Conservation (phyloP, 2,113 vertebrate genomes). For the Nestor notabilis region DNA sequence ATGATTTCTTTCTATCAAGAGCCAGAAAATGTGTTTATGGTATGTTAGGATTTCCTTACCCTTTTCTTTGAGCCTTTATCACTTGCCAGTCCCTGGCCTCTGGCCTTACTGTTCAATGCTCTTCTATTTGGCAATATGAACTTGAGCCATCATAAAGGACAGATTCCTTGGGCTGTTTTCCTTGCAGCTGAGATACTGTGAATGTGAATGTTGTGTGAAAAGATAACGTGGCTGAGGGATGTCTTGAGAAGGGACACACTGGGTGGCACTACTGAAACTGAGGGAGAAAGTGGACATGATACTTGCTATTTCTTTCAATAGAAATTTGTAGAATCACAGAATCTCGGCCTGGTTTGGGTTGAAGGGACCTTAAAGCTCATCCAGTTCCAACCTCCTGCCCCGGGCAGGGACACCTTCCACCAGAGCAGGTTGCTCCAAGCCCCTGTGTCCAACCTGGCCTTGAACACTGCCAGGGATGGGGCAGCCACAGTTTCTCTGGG, state of each 20-base stretch:
- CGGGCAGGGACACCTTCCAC: too few species aligned
- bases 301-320: neutral
- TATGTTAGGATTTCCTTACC: neutral
- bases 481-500: too few species aligned
- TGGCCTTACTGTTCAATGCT: neutral
- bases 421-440: too few species aligned
- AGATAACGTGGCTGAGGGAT: rapidly evolving
- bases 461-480: too few species aligned
- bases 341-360: too few species aligned
- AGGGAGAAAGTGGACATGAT: neutral
- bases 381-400: too few species aligned
- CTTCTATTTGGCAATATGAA: neutral
- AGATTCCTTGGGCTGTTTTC: neutral
- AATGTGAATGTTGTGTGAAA: neutral
- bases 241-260: neutral
- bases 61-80: neutral
- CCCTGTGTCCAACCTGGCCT: too few species aligned
- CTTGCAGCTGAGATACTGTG: neutral
- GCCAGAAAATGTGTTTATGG: neutral
- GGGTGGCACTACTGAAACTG: neutral
- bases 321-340: neutral
- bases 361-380: too few species aligned
- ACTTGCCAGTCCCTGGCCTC: neutral
- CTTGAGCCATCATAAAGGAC: neutral
- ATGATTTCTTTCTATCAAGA: conserved; percentile 1